Evolutionary conservation across 2,797 vertebrate genomes (phyloP).

Genomic region (Lates japonicus): DNA sequence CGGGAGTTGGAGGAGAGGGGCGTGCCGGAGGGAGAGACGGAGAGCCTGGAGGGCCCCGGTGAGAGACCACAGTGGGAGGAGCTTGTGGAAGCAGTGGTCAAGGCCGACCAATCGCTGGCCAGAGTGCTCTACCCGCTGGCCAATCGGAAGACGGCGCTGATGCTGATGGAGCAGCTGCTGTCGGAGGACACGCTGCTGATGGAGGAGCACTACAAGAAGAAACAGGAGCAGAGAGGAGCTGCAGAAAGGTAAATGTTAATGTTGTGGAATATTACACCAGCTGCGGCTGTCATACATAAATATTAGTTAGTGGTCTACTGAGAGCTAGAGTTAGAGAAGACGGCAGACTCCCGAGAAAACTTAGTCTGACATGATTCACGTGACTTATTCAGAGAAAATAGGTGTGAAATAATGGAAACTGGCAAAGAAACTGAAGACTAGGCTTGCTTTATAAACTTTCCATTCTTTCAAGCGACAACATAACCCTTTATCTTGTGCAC

Average conservation of each 20-base stretch:
- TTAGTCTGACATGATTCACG: background rate
- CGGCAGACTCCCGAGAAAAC: background rate
- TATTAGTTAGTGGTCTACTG: background rate
- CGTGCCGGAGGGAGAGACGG: slow-evolving; percentile 59
- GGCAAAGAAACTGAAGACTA: background rate
- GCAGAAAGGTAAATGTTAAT: slow-evolving; percentile 71
- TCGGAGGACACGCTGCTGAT: slow-evolving; percentile 88
- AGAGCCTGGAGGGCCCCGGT: slow-evolving; percentile 34
- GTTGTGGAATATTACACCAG: slow-evolving; percentile 6
- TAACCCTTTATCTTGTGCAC: background rate
- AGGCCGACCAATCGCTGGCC: slow-evolving; percentile 88
- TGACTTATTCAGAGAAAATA: background rate
- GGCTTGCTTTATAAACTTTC: background rate
- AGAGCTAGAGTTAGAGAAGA: background rate
- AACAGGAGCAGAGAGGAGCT: slow-evolving; percentile 78
- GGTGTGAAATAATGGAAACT: background rate
- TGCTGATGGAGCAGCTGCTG: slow-evolving; percentile 94
- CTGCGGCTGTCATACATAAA: background rate
- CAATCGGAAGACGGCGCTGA: slow-evolving; percentile 89
- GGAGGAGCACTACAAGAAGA: slow-evolving; percentile 90
- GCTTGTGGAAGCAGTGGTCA: slow-evolving; percentile 88
- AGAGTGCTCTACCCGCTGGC: slow-evolving; percentile 87
- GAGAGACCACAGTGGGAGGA: slow-evolving; percentile 82
- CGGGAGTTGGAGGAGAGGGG: slow-evolving; percentile 34
- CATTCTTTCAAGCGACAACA: background rate